A percentile compares a stretch with the other conserved stretches of the same genome.
phyloP scores from a whole-genome alignment of 2,888 invertebrate species.

The Andrena haemorrhoa region DNA sequence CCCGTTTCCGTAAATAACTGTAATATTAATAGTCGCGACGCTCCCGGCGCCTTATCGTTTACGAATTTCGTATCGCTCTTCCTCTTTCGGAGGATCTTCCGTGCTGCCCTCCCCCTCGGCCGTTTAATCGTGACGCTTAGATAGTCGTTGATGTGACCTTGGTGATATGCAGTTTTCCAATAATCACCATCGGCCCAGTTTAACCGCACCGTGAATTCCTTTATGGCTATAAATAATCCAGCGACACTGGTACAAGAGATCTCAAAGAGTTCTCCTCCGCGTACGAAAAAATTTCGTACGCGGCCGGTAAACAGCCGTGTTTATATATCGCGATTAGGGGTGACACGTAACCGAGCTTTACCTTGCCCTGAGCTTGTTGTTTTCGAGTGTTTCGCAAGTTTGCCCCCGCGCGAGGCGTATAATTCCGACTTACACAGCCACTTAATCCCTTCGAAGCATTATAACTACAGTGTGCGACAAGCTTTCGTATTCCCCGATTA shows the following conservation, averaged over 20 bases:
- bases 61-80: constrained; percentile 4
- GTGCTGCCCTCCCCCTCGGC: not conserved
- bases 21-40: constrained; percentile 53
- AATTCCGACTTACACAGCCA: constrained; percentile 45
- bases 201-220: constrained; percentile 80
- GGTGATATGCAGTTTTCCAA: constrained; percentile 79
- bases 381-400: constrained; percentile 50
- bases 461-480: constrained; percentile 53
- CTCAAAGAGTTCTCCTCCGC: constrained; percentile 42
- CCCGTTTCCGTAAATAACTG: constrained; percentile 52
- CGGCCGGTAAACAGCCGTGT: not conserved
- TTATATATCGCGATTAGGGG: constrained; percentile 21
- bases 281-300: constrained; percentile 35
- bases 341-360: constrained; percentile 27
- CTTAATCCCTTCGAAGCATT: constrained; percentile 58
- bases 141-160: constrained; percentile 69
- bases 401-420: constrained; percentile 27
- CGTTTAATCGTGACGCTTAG: constrained; percentile 47
- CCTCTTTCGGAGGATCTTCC: not conserved
- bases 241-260: constrained; percentile 57
- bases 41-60: constrained; percentile 30
- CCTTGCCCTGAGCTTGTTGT: constrained; percentile 35
- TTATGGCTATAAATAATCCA: constrained; percentile 82
- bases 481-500: constrained; percentile 42
- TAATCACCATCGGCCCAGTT: constrained; percentile 80